Conservation (phyloP, 2,888 invertebrate genomes). For the Sussaba pulchella region DNA sequence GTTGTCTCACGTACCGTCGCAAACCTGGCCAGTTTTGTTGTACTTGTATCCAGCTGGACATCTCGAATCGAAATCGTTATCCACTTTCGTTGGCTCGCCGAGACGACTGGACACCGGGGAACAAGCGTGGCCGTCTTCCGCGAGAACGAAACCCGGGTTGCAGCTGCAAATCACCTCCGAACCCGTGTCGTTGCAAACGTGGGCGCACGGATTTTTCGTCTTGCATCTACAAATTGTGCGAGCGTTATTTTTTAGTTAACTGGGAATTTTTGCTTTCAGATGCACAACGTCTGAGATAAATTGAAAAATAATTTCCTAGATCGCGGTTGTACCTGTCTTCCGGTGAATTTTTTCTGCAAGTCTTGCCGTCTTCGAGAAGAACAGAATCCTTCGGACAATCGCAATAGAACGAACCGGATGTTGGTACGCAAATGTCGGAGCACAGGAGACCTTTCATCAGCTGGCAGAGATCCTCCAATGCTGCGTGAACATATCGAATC, state of each 20-base stretch:
- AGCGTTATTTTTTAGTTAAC: background rate
- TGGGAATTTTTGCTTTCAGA: background rate
- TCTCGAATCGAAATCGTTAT: slow-evolving; percentile 70
- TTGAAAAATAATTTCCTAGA: background rate
- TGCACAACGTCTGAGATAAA: background rate
- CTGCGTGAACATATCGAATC: slow-evolving; percentile 66
- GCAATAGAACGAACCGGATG: slow-evolving; percentile 90
- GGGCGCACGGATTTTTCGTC: slow-evolving; percentile 89
- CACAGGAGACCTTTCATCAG: slow-evolving; percentile 87
- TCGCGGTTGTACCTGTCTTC: slow-evolving; percentile 77
- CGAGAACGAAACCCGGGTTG: slow-evolving; percentile 89
- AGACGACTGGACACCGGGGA: slow-evolving; percentile 80
- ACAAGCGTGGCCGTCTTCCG: slow-evolving; percentile 89
- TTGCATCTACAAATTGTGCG: slow-evolving; percentile 85
- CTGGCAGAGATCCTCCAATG: slow-evolving; percentile 83
- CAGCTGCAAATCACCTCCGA: slow-evolving; percentile 90
- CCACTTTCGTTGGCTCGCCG: slow-evolving; percentile 60
- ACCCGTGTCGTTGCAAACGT: slow-evolving; percentile 90
- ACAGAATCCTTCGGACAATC: slow-evolving; percentile 89
- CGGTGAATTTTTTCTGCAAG: slow-evolving; percentile 86
- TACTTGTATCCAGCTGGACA: slow-evolving; percentile 79
- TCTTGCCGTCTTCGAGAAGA: slow-evolving; percentile 89
- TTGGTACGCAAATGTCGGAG: slow-evolving; percentile 91
- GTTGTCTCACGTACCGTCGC: slow-evolving; percentile 80
- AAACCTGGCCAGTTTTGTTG: slow-evolving; percentile 77